phyloP scores from a whole-genome alignment of 1,140 invertebrate genomes.

The Drosophila virilis region DNA sequence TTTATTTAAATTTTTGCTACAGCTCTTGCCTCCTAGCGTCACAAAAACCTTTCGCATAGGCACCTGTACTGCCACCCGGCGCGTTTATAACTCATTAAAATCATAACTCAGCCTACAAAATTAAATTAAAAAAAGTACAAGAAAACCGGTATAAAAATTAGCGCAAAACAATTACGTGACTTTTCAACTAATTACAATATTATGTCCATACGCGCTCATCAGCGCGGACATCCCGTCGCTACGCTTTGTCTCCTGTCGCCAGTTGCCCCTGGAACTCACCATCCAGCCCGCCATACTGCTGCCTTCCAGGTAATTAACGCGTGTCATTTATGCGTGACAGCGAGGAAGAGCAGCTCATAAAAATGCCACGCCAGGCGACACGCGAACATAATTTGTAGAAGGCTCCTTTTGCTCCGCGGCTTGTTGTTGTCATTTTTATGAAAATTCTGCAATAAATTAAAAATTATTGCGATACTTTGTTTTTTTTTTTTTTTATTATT shows the following conservation, averaged over 20 bases:
- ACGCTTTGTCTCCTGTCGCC: constrained; percentile 39
- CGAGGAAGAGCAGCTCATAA: constrained; percentile 62
- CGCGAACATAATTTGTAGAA: constrained; percentile 76
- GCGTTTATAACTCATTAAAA: constrained; percentile 10
- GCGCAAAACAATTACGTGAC: constrained; percentile 71
- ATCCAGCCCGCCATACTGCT: not conserved
- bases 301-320: constrained; percentile 69
- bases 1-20: no score
- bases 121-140: constrained; percentile 8
- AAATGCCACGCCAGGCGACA: constrained; percentile 66
- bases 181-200: constrained; percentile 81
- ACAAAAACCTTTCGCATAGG: not conserved
- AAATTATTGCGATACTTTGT: constrained; percentile 75
- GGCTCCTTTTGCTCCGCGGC: constrained; percentile 26
- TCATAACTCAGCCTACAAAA: constrained; percentile 18
- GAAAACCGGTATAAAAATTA: constrained; percentile 58
- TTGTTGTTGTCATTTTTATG: constrained; percentile 64
- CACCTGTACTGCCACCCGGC: constrained; percentile 6
- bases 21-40: not conserved
- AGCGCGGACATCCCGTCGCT: constrained; percentile 28
- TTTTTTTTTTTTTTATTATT: constrained; percentile 11
- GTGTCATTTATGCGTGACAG: constrained; percentile 70
- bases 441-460: constrained; percentile 81
- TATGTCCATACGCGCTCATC: constrained; percentile 53
- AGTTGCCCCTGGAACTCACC: constrained; percentile 3